phyloP scores from a whole-genome alignment of 2,888 invertebrate genomes.

The Scaptomyza parva region DNA sequence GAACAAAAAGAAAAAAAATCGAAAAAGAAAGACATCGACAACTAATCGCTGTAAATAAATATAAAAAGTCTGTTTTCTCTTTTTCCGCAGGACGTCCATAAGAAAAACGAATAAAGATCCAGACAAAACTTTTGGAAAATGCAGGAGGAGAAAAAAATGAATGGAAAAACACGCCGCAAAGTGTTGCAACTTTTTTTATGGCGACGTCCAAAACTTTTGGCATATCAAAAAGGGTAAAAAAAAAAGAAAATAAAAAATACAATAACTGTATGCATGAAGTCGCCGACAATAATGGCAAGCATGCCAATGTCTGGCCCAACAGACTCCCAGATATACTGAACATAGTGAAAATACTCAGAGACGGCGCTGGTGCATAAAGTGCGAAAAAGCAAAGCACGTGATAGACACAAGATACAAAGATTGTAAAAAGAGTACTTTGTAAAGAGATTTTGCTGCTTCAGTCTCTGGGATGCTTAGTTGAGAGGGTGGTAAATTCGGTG shows the following conservation, averaged over 20 bases:
- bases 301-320: conserved; percentile 32
- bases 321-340: conserved; percentile 21
- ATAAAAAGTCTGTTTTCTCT: conserved; percentile 59
- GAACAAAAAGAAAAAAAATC: too few species aligned
- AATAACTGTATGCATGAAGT: conserved; percentile 57
- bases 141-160: conserved; percentile 7
- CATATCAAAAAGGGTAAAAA: conserved; percentile 40
- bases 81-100: conserved; percentile 17
- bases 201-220: conserved; percentile 49
- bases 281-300: conserved; percentile 71
- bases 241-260: conserved; percentile 18
- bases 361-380: conserved; percentile 40
- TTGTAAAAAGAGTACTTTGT: conserved; percentile 26
- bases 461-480: conserved; percentile 11
- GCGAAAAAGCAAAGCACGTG: conserved; percentile 32
- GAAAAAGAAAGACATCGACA: conserved; percentile 9
- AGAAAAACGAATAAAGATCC: conserved; percentile 30
- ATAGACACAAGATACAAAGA: conserved; percentile 18
- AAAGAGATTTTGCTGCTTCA: conserved; percentile 32
- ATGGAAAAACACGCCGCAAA: conserved; percentile 58
- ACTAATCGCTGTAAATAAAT: conserved; percentile 55
- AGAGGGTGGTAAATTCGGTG: too few species aligned
- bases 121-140: conserved; percentile 34
- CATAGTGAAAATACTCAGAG: conserved; percentile 33
- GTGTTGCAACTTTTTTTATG: conserved; percentile 45